phyloP scores from a whole-genome alignment of 2,797 vertebrate species.

The Dicrostonyx torquatus region DNA sequence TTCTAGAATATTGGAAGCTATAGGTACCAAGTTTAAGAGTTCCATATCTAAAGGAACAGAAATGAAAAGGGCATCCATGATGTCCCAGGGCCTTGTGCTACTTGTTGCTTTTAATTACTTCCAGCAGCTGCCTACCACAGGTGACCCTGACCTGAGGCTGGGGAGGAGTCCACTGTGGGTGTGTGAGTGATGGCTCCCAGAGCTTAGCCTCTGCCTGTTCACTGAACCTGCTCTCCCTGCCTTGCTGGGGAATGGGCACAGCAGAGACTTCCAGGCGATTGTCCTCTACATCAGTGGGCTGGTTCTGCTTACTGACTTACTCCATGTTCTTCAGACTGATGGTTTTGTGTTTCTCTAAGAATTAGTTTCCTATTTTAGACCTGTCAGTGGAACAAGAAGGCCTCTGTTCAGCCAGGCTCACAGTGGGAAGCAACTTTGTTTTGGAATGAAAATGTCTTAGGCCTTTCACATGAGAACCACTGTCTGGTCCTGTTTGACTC shows the following conservation, averaged over 20 bases:
- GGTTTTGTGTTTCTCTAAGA: constrained; percentile 67
- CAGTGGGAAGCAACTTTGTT: neutral
- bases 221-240: neutral
- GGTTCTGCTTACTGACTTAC: neutral
- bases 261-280: constrained; percentile 7
- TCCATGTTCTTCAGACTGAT: neutral
- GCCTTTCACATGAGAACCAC: neutral
- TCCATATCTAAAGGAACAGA: neutral
- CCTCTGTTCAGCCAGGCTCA: constrained; percentile 43
- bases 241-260: neutral
- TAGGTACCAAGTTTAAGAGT: neutral
- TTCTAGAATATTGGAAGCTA: neutral
- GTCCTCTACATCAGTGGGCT: neutral
- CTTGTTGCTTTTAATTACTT: neutral
- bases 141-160: neutral
- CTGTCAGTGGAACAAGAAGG: constrained; percentile 50
- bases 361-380: constrained; percentile 68
- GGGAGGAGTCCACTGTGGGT: neutral
- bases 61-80: neutral
- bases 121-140: neutral
- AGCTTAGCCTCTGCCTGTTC: neutral
- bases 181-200: neutral
- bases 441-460: constrained; percentile 46
- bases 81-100: neutral
- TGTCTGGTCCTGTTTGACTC: neutral